Conservation (phyloP, 1,140 invertebrate genomes). For the Pseudobourletiella spinata region DNA sequence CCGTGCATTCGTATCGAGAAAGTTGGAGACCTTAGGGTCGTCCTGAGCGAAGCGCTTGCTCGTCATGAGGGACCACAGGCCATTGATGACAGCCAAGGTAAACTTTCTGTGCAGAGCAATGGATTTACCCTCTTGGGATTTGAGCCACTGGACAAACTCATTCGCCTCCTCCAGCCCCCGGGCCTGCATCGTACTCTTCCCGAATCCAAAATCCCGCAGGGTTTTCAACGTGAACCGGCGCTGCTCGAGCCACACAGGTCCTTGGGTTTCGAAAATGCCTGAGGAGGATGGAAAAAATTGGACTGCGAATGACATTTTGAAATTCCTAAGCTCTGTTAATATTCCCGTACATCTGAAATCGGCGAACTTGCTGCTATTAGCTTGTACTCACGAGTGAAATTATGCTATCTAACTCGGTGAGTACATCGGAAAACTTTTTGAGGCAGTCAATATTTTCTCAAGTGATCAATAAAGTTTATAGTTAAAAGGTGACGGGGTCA, state of each 20-base stretch:
- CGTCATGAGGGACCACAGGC: constrained; percentile 41
- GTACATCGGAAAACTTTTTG: no score
- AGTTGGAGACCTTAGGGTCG: not conserved
- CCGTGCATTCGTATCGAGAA: no score
- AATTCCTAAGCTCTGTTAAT: no score
- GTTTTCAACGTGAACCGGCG: not conserved
- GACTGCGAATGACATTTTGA: no score
- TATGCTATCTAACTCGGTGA: no score
- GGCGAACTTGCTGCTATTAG: no score
- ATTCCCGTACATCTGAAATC: no score
- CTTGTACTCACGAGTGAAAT: no score
- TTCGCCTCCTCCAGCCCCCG: not conserved
- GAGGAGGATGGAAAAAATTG: no score
- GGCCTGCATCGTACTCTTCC: not conserved
- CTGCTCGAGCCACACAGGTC: not conserved
- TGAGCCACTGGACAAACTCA: not conserved
- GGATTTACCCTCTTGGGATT: not conserved
- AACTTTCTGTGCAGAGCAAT: constrained; percentile 1
- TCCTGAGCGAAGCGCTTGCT: not conserved
- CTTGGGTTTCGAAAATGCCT: not conserved
- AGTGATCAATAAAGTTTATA: no score
- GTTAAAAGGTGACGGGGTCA: no score
- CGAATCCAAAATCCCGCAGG: constrained; percentile 1
- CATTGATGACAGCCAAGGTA: not conserved
- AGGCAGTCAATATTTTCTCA: no score